A percentile compares a stretch with the other conserved stretches of the same genome.
phyloP scores from a whole-genome alignment of 2,113 vertebrate species.

The Paratilapia polleni region DNA sequence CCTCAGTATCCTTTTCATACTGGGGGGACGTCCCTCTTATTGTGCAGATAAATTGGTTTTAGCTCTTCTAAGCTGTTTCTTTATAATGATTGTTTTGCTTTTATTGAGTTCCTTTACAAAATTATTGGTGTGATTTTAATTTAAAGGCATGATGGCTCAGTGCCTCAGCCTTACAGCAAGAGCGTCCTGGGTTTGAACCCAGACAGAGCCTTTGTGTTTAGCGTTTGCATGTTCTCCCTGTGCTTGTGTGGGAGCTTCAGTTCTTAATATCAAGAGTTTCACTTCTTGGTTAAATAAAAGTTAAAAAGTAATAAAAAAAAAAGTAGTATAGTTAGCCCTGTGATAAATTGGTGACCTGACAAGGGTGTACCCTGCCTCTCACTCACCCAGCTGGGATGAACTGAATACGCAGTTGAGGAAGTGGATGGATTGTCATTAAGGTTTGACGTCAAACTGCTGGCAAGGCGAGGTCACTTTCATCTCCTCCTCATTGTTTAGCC shows the following conservation, averaged over 20 bases:
- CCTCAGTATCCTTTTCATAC: constrained; percentile 87
- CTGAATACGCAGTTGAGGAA: not conserved
- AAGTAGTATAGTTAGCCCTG: not conserved
- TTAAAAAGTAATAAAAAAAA: not conserved
- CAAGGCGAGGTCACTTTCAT: too few relatives aligned
- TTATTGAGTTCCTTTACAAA: not conserved
- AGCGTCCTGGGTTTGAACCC: not conserved
- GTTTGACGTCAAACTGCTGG: not conserved
- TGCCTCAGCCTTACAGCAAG: rapidly evolving
- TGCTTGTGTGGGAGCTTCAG: too few relatives aligned
- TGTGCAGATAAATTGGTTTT: not conserved
- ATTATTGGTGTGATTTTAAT: not conserved
- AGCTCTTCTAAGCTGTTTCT: not conserved
- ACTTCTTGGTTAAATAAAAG: too few relatives aligned
- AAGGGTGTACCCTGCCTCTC: not conserved
- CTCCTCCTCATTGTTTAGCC: too few relatives aligned
- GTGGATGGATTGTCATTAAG: not conserved
- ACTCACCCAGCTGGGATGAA: not conserved
- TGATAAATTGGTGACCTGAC: not conserved
- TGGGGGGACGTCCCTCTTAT: not conserved
- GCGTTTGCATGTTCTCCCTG: not conserved
- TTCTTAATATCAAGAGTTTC: too few relatives aligned
- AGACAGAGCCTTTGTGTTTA: not conserved
- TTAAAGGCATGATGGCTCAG: not conserved
- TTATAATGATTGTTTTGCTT: not conserved